Base-by-base conservation (phyloP, 2,797 vertebrate species). In the Periparus ater region DNA sequence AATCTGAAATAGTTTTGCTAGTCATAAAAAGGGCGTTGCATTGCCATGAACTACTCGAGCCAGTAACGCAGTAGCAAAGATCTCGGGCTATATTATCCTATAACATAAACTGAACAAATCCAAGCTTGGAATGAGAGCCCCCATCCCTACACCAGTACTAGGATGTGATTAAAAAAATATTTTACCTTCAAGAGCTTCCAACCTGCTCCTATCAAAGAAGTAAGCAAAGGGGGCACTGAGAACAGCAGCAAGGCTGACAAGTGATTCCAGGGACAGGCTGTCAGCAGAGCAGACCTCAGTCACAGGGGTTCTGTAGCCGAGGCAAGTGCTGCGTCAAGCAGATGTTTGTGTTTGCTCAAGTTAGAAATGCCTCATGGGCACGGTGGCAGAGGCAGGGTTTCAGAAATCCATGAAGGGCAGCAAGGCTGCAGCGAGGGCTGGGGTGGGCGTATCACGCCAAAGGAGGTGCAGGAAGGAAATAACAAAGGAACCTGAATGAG, bases 401-500 rank as follows among this genome's bases (percentile, higher is more conserved):
- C 11, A 38, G 74, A 85, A 92, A 77, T 6, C 22, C 25, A 5
- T 0, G 11, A 20, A 91, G 51, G 48, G 29, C 40, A 76, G 38
- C 68, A 30, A 76, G 42, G 72, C 78, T 74, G 50, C 32, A 40
- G 71, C 25, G 65, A 32, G 47, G 20, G 73, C 51, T 71, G 6
- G 44, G 58, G 25, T 51, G 29, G 47, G 58, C 0, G 0, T 47
- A 34, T 30, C 2, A 0, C 11, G 15, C n/a, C 42, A n/a, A 87
- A 72, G 66, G 65, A 77, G 55, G 32, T 60, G 55, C 3, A 5
- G 83, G 74, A 78, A 92, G 79, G 79, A 95, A 83, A 42, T 72
- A 80, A 83, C 87, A 92, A 96, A 91, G 73, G 55, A 85, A 93
- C 79, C 51, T 75, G 70, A 51, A 17, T 20, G 57, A 92, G 74